Percentiles rank a stretch among this genome's conserved stretches.
These are phyloP conservation scores for Pogonophryne albipinna DNA, from an alignment of 2,797 vertebrate species.

Conservation along the genomic window DNA sequence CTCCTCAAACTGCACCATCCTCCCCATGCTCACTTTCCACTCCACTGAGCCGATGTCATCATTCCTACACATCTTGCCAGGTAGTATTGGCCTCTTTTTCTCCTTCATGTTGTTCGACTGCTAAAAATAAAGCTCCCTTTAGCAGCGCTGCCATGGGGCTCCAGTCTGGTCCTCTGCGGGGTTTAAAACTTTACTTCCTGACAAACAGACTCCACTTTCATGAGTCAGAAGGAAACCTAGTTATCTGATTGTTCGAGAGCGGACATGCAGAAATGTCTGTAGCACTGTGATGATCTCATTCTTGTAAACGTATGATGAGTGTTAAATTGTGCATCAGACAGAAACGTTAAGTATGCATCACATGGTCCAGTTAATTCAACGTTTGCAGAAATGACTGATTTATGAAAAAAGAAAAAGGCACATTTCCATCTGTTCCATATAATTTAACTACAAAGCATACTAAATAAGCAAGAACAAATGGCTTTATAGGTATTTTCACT, in stretches of 20 bases:
- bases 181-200: conserved; percentile 82
- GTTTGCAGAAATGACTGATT: neutral
- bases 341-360: neutral
- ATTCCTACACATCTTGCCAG: conserved; percentile 84
- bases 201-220: conserved; percentile 66
- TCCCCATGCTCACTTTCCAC: conserved; percentile 74
- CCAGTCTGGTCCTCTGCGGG: conserved; percentile 78
- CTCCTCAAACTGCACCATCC: conserved; percentile 67
- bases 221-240: conserved; percentile 39
- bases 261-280: conserved; percentile 4
- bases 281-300: neutral
- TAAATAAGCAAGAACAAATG: too few relatives aligned
- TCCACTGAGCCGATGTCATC: conserved; percentile 82
- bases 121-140: conserved; percentile 87
- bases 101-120: conserved; percentile 85
- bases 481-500: neutral
- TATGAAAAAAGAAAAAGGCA: neutral
- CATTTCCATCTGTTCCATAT: neutral
- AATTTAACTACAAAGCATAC: neutral
- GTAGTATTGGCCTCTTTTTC: conserved; percentile 88
- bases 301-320: neutral
- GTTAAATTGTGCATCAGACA: neutral
- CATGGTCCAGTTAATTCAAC: neutral
- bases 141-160: conserved; percentile 76
- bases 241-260: conserved; percentile 22